A percentile compares a stretch with the other conserved stretches of the same genome.
phyloP scores from a whole-genome alignment of 2,888 invertebrate species.

The Apodemia hepburni region DNA sequence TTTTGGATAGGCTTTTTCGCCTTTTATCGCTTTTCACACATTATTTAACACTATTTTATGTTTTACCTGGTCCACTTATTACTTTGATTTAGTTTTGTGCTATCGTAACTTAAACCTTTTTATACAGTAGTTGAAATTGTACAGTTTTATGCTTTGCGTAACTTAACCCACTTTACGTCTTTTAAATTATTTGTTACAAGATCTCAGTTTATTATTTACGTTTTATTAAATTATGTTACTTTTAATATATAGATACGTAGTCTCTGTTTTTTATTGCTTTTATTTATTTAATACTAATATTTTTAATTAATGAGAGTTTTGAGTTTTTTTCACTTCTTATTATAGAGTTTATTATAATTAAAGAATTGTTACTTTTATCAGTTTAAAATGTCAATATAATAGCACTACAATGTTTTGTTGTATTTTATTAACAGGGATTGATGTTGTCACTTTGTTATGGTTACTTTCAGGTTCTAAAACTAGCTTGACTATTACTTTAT shows the following conservation, averaged over 20 bases:
- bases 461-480: conserved; percentile 35
- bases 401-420: neutral
- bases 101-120: conserved; percentile 9
- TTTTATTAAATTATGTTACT: neutral
- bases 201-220: neutral
- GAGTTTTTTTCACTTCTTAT: neutral
- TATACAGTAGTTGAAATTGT: conserved; percentile 1
- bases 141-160: conserved; percentile 6
- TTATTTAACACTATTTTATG: neutral
- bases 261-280: conserved; percentile 3
- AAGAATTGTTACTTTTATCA: neutral
- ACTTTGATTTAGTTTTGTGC: neutral
- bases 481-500: conserved; percentile 45
- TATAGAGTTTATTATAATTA: neutral
- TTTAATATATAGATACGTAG: neutral
- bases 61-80: conserved; percentile 1
- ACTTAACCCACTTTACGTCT: conserved; percentile 12
- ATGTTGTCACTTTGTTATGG: neutral
- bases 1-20: conserved; percentile 37
- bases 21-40: conserved; percentile 12
- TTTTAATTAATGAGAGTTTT: neutral
- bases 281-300: neutral
- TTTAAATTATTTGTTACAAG: conserved; percentile 7
- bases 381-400: neutral
- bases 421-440: neutral